Evolutionary conservation across 2,113 vertebrate genomes (phyloP).

Genomic region (Oreochromis aureus): DNA sequence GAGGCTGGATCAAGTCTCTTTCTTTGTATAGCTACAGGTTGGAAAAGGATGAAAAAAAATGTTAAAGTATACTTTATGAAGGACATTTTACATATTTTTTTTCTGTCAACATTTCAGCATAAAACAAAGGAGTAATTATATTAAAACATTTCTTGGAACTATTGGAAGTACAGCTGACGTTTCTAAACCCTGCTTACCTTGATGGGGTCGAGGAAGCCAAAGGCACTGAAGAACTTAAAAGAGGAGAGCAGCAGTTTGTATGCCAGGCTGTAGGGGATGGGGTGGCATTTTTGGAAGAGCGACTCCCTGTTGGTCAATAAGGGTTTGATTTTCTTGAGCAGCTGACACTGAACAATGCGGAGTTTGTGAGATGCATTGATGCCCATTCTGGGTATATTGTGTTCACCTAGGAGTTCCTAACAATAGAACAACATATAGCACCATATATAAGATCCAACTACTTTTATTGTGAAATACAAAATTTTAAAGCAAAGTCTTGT

Average conservation of each 20-base stretch:
- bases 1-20: conserved; percentile 80
- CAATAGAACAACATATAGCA: conserved; percentile 7
- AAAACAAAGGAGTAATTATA: background rate
- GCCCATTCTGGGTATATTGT: conserved; percentile 69
- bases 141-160: background rate
- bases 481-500: background rate
- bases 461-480: background rate
- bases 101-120: background rate
- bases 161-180: background rate
- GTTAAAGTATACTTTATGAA: background rate
- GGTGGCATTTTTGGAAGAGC: conserved; percentile 86
- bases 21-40: conserved; percentile 73
- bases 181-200: conserved; percentile 68
- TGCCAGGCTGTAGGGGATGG: conserved; percentile 73
- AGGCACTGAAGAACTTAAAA: conserved; percentile 83
- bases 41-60: background rate
- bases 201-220: conserved; percentile 86
- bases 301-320: conserved; percentile 81
- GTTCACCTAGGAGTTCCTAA: conserved; percentile 81
- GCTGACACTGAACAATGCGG: conserved; percentile 64
- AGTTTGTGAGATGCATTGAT: conserved; percentile 70
- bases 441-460: background rate
- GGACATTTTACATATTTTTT: background rate
- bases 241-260: conserved; percentile 77
- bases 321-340: conserved; percentile 74